Evolutionary conservation across 2,888 invertebrate species (phyloP), one percentile per base, ranked within the genome.

Genomic region (Pogonocherus hispidulus): DNA sequence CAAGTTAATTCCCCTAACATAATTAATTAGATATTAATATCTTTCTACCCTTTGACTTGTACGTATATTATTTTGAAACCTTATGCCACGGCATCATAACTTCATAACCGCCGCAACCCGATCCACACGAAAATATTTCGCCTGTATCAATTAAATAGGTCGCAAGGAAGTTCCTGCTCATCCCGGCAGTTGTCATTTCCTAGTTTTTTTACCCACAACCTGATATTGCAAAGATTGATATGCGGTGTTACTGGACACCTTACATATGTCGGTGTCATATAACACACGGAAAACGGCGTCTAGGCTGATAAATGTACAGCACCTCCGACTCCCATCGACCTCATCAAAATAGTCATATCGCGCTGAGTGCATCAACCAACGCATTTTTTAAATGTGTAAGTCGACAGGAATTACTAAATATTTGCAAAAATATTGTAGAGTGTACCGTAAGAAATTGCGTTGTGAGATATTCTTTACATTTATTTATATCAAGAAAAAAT

Each of bases 201-300:
- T 47, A 46, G 59, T 59, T 59, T 59, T 57, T 59, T 59, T 5
- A n/a, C 41, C 16, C 32, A 49, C 19, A 52, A 59, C 47, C 19
- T 14, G 27, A 47, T 59, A 47, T 47, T 18, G 32, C 18, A 19
- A 46, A 32, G 59, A 47, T 47, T n/a, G 47, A 59, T 6, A 27
- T 59, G 32, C 19, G 19, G 49, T 27, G 73, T 66, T 57, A 76
- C 51, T 64, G 57, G 55, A 76, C 73, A 76, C 75, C 67, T 74
- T 74, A 76, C 76, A 76, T 69, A 72, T 76, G 76, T 75, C 66
- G 73, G 71, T 68, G 69, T 76, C 72, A 54, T 47, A 70, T 76
- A 70, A 57, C 71, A 57, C 37, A 44, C 54, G 41, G 18, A 19
- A 67, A 59, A 63, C 69, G 62, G 73, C 69, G 69, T 67, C 71